Percentiles rank a stretch among this genome's conserved stretches.
Evolutionary conservation across 2,888 invertebrate genomes (phyloP).

Genomic region (Syritta pipiens): DNA sequence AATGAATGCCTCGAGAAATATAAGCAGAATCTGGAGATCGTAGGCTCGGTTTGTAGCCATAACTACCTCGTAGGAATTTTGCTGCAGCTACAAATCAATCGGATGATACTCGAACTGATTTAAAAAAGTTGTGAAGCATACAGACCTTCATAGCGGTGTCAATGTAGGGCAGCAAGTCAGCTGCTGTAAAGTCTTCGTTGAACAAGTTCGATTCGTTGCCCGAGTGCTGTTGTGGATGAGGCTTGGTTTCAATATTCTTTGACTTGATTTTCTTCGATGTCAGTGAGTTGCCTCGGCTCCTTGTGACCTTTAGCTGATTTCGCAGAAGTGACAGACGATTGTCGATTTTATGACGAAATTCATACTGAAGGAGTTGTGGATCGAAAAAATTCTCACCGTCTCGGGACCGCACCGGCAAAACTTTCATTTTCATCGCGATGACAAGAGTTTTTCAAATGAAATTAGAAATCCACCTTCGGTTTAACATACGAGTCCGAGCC

Average conservation of each 20-base stretch:
- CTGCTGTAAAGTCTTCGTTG: slow-evolving; percentile 4
- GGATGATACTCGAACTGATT: neutral
- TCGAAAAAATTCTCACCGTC: neutral
- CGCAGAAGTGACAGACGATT: neutral
- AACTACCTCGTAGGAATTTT: slow-evolving; percentile 28
- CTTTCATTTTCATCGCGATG: slow-evolving; percentile 24
- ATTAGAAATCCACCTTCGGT: no score
- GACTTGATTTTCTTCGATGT: neutral
- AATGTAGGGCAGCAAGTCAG: slow-evolving; percentile 18
- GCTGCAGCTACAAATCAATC: slow-evolving; percentile 34
- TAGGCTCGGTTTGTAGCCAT: slow-evolving; percentile 9
- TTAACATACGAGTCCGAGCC: no score
- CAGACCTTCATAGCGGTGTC: slow-evolving; percentile 49
- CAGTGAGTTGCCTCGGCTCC: neutral
- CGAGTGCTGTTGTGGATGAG: no score
- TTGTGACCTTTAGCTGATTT: neutral
- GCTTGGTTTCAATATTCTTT: neutral
- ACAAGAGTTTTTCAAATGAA: no score
- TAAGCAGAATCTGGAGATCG: slow-evolving; percentile 21
- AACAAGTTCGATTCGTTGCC: no score
- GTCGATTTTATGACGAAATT: slow-evolving; percentile 13
- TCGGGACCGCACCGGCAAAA: slow-evolving; percentile 2
- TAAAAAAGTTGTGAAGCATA: neutral
- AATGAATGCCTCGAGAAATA: slow-evolving; percentile 49
- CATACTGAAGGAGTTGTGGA: neutral